A percentile compares a stretch with the other conserved stretches of the same genome.
phyloP scores from a whole-genome alignment of 2,888 invertebrate genomes.

The Eudasyphora cyanicolor region DNA sequence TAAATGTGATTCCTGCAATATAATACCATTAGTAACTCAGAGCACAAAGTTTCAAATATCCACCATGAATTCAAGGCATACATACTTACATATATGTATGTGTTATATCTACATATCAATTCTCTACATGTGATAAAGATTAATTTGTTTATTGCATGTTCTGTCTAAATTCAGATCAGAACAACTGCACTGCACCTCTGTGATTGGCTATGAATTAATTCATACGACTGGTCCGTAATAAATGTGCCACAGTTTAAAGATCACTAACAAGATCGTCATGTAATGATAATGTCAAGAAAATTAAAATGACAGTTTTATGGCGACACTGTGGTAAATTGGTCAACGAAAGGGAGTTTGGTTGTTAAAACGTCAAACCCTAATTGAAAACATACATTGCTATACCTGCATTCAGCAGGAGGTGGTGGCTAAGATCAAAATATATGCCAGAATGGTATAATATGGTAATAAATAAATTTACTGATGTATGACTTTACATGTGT shows the following conservation, averaged over 20 bases:
- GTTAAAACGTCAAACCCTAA: conserved; percentile 10
- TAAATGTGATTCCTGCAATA: no score
- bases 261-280: conserved; percentile 33
- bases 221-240: conserved; percentile 29
- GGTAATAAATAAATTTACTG: no score
- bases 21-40: no score
- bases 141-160: conserved; percentile 56
- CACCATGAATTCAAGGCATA: background rate
- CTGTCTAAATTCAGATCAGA: background rate
- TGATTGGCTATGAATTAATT: conserved; percentile 47
- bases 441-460: no score
- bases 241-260: conserved; percentile 36
- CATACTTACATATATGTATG: background rate
- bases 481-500: no score
- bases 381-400: background rate
- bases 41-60: no score
- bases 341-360: background rate
- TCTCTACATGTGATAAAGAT: conserved; percentile 39
- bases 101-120: background rate
- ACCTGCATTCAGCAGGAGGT: background rate
- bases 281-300: conserved; percentile 50
- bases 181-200: background rate
- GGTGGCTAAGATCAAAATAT: no score
- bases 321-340: background rate
- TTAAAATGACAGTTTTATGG: conserved; percentile 28